phyloP scores from a whole-genome alignment of 23 tunicate genomes.

The Halocynthia aurantium region DNA sequence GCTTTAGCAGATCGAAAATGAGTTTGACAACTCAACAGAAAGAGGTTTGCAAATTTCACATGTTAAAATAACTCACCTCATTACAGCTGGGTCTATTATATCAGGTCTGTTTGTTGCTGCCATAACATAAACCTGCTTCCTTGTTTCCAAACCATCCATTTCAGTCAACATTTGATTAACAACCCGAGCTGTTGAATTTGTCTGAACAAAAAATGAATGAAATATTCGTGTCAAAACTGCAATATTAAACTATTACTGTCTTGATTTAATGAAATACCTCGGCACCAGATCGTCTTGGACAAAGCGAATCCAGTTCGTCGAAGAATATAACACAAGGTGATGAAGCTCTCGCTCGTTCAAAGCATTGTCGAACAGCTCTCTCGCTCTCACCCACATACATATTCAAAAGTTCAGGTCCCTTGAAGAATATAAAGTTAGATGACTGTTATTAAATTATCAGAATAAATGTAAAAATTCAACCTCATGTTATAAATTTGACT shows the following conservation, averaged over 20 bases:
- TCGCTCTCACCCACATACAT: slow-evolving; percentile 98
- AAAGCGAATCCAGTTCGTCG: slow-evolving; percentile 86
- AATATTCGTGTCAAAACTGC: background rate
- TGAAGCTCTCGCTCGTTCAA: slow-evolving; percentile 76
- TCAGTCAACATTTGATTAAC: slow-evolving; percentile 95
- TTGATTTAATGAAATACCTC: slow-evolving; percentile 24
- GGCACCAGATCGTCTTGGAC: slow-evolving; percentile 64
- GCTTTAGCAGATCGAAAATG: no score
- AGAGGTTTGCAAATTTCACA: no score
- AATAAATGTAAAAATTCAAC: background rate
- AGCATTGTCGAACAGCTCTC: slow-evolving; percentile 83
- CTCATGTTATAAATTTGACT: no score
- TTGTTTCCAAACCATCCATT: slow-evolving; percentile 69
- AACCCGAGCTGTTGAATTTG: slow-evolving; percentile 4
- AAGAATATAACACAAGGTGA: slow-evolving; percentile 89
- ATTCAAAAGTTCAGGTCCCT: slow-evolving; percentile 88
- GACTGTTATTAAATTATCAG: background rate
- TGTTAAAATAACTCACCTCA: slow-evolving; percentile 55
- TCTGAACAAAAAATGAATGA: slow-evolving; percentile 1
- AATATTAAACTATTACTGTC: background rate
- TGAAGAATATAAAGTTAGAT: background rate
- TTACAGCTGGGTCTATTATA: slow-evolving; percentile 83
- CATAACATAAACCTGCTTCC: slow-evolving; percentile 37
- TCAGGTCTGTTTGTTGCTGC: slow-evolving; percentile 96
- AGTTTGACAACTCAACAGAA: no score